Conservation (phyloP, 2,113 vertebrate genomes). For the Microcebus lehilahytsara region DNA sequence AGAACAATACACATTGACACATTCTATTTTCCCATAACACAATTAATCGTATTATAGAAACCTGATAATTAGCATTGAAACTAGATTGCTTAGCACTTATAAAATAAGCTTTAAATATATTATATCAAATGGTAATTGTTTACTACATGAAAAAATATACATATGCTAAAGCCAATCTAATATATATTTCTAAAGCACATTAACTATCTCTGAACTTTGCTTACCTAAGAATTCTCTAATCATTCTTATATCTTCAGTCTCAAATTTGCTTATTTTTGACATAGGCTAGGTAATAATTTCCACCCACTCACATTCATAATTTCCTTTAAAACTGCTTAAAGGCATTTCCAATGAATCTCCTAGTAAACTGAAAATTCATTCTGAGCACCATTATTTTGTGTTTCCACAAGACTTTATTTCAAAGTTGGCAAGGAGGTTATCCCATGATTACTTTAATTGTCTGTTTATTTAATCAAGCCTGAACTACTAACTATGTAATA, state of each 20-base stretch:
- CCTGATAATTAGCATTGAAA: background rate
- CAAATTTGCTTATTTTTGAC: background rate
- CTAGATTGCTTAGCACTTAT: background rate
- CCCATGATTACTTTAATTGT: constrained; percentile 36
- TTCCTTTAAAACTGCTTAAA: constrained; percentile 34
- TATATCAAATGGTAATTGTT: background rate
- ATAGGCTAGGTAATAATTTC: background rate
- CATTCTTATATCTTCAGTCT: background rate
- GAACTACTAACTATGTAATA: constrained; percentile 46
- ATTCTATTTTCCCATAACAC: background rate
- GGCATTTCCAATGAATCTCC: background rate
- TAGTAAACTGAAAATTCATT: constrained; percentile 1
- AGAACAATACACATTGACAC: background rate
- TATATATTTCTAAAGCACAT: background rate
- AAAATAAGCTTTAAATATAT: background rate
- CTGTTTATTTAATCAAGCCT: constrained; percentile 41
- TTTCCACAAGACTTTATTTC: background rate
- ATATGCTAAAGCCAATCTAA: background rate
- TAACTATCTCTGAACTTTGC: background rate
- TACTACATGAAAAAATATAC: background rate
- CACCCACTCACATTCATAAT: background rate
- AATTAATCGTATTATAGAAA: background rate
- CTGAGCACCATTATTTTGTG: background rate
- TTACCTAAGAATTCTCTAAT: background rate
- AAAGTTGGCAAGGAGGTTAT: constrained; percentile 39